Conservation (phyloP, 2,797 vertebrate species). For the Enteromius afrohamiltoni region DNA sequence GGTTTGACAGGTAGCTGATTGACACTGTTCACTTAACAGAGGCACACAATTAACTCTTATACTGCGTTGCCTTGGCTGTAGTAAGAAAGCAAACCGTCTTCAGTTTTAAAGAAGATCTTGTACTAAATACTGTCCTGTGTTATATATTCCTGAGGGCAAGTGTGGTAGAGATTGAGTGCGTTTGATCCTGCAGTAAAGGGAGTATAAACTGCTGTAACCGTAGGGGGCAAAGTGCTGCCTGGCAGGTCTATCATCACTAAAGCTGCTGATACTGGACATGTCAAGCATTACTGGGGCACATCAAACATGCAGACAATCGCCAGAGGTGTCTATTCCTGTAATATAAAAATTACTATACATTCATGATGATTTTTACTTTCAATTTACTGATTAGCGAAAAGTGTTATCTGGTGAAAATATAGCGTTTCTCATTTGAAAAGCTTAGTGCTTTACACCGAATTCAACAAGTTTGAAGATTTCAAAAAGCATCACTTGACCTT, state of each 20-base stretch:
- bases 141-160: neutral
- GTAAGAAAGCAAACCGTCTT: neutral
- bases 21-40: conserved; percentile 15
- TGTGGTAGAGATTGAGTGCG: neutral
- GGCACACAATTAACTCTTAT: neutral
- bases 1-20: conserved; percentile 32
- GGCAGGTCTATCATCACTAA: conserved; percentile 51
- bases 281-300: conserved; percentile 42
- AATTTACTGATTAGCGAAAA: neutral
- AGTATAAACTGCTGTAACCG: conserved; percentile 50
- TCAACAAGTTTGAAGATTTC: conserved; percentile 1
- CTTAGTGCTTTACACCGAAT: neutral
- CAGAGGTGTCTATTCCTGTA: conserved; percentile 36
- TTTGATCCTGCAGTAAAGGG: conserved; percentile 40
- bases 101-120: neutral
- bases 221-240: conserved; percentile 54
- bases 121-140: neutral
- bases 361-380: neutral
- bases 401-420: neutral
- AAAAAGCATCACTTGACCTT: conserved; percentile 20
- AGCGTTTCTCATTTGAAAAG: neutral
- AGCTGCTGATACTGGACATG: conserved; percentile 51
- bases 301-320: conserved; percentile 9
- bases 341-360: neutral
- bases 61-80: neutral